Conservation (phyloP, 2,888 invertebrate genomes). For the Ganaspis brasiliensis region DNA sequence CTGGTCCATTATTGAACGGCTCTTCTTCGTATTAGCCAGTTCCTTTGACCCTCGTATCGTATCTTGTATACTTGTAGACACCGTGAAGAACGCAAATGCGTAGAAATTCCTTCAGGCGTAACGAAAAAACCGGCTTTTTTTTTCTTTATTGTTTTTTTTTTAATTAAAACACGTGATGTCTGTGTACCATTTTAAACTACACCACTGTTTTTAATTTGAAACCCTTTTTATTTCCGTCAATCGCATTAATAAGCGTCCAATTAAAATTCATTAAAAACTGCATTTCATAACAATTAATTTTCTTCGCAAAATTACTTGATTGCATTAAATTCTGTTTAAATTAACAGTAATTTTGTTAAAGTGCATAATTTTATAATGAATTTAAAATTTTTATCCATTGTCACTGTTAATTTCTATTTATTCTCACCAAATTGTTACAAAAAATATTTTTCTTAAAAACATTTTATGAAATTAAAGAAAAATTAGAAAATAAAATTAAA, state of each 20-base stretch:
- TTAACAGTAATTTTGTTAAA: no score
- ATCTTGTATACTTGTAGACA: background rate
- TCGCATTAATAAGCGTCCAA: background rate
- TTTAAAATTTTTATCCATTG: background rate
- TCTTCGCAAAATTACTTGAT: background rate
- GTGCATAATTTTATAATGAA: no score
- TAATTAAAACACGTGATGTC: background rate
- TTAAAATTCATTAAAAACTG: background rate
- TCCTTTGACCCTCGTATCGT: slow-evolving; percentile 15
- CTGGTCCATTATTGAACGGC: slow-evolving; percentile 49
- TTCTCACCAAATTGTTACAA: no score
- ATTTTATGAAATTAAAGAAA: no score
- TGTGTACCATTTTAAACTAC: background rate
- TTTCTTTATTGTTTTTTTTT: no score
- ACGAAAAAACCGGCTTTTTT: slow-evolving; percentile 17
- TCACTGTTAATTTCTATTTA: no score
- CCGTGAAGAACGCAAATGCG: background rate
- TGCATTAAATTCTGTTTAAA: no score
- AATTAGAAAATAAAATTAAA: no score
- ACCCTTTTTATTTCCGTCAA: background rate
- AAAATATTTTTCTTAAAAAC: no score
- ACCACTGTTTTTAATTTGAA: background rate
- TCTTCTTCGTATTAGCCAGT: slow-evolving; percentile 34
- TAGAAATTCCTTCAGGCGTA: slow-evolving; percentile 12
- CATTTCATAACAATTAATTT: background rate